phyloP scores from a whole-genome alignment of 2,888 invertebrate genomes.

The Melanophora roralis region DNA sequence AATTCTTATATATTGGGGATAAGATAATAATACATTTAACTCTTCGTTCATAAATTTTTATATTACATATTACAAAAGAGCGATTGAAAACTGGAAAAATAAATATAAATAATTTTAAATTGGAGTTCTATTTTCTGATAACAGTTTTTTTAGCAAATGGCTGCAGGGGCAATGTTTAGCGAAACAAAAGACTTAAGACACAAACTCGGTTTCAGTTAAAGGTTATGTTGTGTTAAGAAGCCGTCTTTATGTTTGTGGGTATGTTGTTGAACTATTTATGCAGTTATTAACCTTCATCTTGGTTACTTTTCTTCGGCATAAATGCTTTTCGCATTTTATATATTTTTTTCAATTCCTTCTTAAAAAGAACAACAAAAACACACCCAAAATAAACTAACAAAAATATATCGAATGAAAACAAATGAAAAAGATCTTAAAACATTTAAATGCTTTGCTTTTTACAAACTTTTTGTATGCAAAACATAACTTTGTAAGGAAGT shows the following conservation, averaged over 20 bases:
- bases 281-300: conserved; percentile 22
- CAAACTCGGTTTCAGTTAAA: conserved; percentile 46
- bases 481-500: not conserved
- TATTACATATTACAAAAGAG: too few species aligned
- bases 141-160: too few species aligned
- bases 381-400: conserved; percentile 47
- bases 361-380: conserved; percentile 55
- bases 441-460: conserved; percentile 12
- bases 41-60: too few species aligned
- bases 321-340: conserved; percentile 28
- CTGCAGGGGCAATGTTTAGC: not conserved
- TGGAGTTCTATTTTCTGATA: too few species aligned
- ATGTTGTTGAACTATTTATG: conserved; percentile 15
- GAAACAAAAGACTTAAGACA: conserved; percentile 26
- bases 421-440: conserved; percentile 30
- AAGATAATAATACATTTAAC: too few species aligned
- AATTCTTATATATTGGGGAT: too few species aligned
- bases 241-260: not conserved
- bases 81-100: too few species aligned
- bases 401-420: not conserved
- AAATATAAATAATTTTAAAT: too few species aligned
- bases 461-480: conserved; percentile 10
- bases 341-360: not conserved
- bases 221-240: not conserved
- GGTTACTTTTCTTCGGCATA: conserved; percentile 49